phyloP scores from a whole-genome alignment of 2,113 vertebrate species.

The Pogona vitticeps region DNA sequence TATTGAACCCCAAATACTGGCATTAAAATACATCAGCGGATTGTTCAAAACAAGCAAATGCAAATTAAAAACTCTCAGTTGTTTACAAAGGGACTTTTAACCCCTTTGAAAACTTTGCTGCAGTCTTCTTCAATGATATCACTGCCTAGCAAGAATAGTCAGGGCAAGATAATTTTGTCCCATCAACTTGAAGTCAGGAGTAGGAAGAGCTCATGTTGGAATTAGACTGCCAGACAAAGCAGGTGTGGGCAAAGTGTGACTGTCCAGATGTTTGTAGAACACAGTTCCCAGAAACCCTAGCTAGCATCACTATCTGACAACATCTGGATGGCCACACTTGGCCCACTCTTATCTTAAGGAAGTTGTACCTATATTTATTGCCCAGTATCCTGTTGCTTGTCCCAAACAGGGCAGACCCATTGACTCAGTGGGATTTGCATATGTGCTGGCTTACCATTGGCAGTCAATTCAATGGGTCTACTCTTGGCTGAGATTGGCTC shows the following conservation, averaged over 20 bases:
- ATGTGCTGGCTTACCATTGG: too few relatives aligned
- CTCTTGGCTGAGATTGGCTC: too few relatives aligned
- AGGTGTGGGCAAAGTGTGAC: background rate
- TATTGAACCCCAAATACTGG: constrained; percentile 4
- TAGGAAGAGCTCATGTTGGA: background rate
- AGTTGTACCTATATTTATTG: too few relatives aligned
- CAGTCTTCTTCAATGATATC: background rate
- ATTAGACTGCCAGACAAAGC: background rate
- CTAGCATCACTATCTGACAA: background rate
- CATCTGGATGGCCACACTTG: background rate
- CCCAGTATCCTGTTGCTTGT: too few relatives aligned
- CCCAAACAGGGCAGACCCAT: too few relatives aligned
- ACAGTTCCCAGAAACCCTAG: background rate
- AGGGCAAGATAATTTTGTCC: background rate
- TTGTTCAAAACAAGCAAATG: background rate
- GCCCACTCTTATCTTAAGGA: too few relatives aligned
- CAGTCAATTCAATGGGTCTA: too few relatives aligned
- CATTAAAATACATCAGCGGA: background rate
- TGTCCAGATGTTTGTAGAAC: background rate
- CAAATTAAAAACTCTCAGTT: constrained; percentile 10
- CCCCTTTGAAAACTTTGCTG: background rate
- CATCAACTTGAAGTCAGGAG: background rate
- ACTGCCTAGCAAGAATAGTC: background rate
- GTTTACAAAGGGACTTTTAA: background rate
- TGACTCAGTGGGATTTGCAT: too few relatives aligned